These are phyloP conservation scores for Drosophila varians DNA, from an alignment of 1,140 invertebrate genomes.

Conservation along the genomic window DNA sequence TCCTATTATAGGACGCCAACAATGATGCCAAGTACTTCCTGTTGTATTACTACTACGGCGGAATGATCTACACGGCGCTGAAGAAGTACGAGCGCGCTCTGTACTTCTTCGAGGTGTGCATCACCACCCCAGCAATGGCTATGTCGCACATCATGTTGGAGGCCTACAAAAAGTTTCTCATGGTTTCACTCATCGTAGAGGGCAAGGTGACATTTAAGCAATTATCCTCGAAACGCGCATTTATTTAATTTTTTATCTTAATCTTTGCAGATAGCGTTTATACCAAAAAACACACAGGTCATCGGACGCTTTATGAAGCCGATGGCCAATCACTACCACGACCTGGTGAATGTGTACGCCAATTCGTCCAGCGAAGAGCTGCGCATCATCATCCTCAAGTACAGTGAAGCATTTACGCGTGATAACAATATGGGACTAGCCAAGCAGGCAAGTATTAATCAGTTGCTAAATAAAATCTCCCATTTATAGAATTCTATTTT, in stretches of 20 bases:
- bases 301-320: conserved; percentile 96
- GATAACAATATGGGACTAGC: conserved; percentile 93
- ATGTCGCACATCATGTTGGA: conserved; percentile 98
- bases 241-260: neutral
- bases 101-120: conserved; percentile 97
- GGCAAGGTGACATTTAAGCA: conserved; percentile 90
- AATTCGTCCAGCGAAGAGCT: conserved; percentile 91
- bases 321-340: conserved; percentile 94
- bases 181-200: conserved; percentile 95
- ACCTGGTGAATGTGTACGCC: conserved; percentile 92
- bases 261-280: conserved; percentile 86
- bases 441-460: conserved; percentile 86
- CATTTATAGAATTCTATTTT: neutral
- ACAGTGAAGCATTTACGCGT: conserved; percentile 91
- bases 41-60: conserved; percentile 98
- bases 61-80: conserved; percentile 97
- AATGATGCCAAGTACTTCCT: conserved; percentile 96
- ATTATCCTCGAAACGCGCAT: no score
- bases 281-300: conserved; percentile 97
- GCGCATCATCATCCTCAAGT: conserved; percentile 89
- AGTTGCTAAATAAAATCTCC: neutral
- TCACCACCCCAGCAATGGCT: conserved; percentile 95
- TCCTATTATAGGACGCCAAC: conserved; percentile 86
- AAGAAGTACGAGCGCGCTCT: conserved; percentile 96
- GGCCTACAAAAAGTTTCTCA: conserved; percentile 97